Evolutionary conservation across 2,888 invertebrate genomes (phyloP).

Genomic region (Zaprionus bogoriensis): DNA sequence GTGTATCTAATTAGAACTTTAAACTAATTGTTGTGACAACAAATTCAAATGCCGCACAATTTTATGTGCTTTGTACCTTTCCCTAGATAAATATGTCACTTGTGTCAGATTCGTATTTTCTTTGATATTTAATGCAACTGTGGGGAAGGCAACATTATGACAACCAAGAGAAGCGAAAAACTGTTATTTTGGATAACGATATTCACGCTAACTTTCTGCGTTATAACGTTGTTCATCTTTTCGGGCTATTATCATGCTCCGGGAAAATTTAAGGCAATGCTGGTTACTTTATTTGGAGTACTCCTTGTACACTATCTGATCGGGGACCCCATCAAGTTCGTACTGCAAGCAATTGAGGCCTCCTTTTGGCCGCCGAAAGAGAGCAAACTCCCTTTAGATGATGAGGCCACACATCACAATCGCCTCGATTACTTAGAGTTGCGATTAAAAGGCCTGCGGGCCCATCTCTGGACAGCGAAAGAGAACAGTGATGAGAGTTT

Average conservation of each 20-base stretch:
- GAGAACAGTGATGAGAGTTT: conserved; percentile 61
- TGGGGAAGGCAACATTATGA: too few relatives aligned
- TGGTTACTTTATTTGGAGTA: conserved; percentile 49
- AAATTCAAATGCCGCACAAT: too few relatives aligned
- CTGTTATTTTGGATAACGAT: conserved; percentile 24
- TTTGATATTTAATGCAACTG: too few relatives aligned
- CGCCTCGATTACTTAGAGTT: conserved; percentile 54
- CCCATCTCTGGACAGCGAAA: conserved; percentile 48
- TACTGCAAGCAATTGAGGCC: conserved; percentile 35
- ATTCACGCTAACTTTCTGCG: conserved; percentile 9
- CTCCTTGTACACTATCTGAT: conserved; percentile 56
- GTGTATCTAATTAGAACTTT: too few relatives aligned
- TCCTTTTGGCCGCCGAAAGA: conserved; percentile 33
- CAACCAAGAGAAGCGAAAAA: not conserved
- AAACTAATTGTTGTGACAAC: too few relatives aligned
- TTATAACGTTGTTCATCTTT: conserved; percentile 11
- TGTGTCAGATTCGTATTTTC: too few relatives aligned
- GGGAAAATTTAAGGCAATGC: conserved; percentile 53
- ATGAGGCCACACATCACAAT: conserved; percentile 19
- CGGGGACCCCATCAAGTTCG: conserved; percentile 59
- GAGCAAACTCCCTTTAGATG: conserved; percentile 5
- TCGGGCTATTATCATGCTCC: conserved; percentile 60
- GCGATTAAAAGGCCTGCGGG: conserved; percentile 55
- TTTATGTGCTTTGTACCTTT: too few relatives aligned
- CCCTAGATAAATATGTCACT: too few relatives aligned